phyloP scores from a whole-genome alignment of 1,140 invertebrate species.

The Sinonovacula constricta region DNA sequence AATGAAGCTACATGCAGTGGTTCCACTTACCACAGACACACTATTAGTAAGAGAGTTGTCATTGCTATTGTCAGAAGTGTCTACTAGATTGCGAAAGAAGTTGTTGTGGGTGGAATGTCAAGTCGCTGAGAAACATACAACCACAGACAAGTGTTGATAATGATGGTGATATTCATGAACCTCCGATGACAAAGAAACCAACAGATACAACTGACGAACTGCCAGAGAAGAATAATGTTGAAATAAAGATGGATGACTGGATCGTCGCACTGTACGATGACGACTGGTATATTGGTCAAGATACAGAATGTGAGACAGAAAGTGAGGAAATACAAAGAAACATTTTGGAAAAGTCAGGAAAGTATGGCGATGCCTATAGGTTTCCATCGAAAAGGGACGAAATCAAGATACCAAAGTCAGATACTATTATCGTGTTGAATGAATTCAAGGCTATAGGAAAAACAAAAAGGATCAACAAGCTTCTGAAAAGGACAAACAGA shows the following conservation, averaged over 20 bases:
- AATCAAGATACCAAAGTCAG: neutral
- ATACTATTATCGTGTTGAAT: too few species aligned
- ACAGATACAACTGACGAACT: neutral
- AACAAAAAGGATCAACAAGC: too few species aligned
- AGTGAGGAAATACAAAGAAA: slow-evolving; percentile 12
- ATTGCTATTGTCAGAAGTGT: neutral
- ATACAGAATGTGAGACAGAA: neutral
- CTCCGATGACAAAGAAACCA: neutral
- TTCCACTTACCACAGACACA: neutral
- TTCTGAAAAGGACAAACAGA: too few species aligned
- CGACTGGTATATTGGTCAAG: neutral
- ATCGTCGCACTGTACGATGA: neutral
- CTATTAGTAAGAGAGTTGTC: slow-evolving; percentile 3
- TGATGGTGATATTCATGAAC: neutral
- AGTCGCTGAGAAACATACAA: neutral
- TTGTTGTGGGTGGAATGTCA: neutral
- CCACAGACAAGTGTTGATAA: neutral
- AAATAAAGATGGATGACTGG: slow-evolving; percentile 6
- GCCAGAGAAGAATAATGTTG: neutral
- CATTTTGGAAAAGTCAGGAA: neutral
- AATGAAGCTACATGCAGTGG: slow-evolving; percentile 9
- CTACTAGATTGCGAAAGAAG: neutral
- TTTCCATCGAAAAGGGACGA: neutral
- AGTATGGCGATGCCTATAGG: neutral
- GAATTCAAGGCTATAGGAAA: too few species aligned